These are phyloP conservation scores for Ceramica pisi DNA, from an alignment of 2,888 invertebrate species.

Conservation along the genomic window DNA sequence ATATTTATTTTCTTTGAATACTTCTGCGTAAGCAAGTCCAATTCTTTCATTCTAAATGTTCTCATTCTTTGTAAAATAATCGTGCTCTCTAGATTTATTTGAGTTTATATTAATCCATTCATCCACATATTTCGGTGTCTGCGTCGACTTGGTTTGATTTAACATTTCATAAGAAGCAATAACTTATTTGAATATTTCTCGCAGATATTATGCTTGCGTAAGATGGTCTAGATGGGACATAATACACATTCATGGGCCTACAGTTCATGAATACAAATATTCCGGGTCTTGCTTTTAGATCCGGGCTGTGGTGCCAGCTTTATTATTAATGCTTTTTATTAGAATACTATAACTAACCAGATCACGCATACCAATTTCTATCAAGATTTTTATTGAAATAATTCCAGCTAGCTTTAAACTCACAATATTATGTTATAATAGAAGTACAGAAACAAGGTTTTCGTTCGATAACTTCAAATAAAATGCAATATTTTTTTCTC, in stretches of 20 bases:
- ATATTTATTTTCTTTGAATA: slow-evolving; percentile 23
- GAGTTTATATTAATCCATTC: slow-evolving; percentile 52
- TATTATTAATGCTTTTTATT: slow-evolving; percentile 50
- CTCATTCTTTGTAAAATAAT: slow-evolving; percentile 44
- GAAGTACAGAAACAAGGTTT: neutral
- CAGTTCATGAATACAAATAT: slow-evolving; percentile 72
- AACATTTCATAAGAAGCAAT: slow-evolving; percentile 51
- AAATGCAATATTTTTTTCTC: too few species aligned
- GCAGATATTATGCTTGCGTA: slow-evolving; percentile 53
- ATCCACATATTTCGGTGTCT: slow-evolving; percentile 36
- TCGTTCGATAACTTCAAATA: neutral
- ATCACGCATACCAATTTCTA: neutral
- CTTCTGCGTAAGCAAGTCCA: slow-evolving; percentile 32
- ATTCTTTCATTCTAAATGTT: slow-evolving; percentile 22
- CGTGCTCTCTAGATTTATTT: slow-evolving; percentile 37
- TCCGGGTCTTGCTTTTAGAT: slow-evolving; percentile 58
- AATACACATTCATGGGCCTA: slow-evolving; percentile 67
- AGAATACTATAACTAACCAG: neutral
- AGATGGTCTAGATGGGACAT: slow-evolving; percentile 52
- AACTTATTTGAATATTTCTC: slow-evolving; percentile 58
- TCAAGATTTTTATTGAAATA: too few species aligned
- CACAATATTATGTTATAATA: too few species aligned
- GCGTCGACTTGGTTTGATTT: slow-evolving; percentile 46
- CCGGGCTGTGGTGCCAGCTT: slow-evolving; percentile 31
- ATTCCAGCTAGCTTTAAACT: neutral